Evolutionary conservation across 2,797 vertebrate genomes (phyloP).

Genomic region (Cygnus olor): DNA sequence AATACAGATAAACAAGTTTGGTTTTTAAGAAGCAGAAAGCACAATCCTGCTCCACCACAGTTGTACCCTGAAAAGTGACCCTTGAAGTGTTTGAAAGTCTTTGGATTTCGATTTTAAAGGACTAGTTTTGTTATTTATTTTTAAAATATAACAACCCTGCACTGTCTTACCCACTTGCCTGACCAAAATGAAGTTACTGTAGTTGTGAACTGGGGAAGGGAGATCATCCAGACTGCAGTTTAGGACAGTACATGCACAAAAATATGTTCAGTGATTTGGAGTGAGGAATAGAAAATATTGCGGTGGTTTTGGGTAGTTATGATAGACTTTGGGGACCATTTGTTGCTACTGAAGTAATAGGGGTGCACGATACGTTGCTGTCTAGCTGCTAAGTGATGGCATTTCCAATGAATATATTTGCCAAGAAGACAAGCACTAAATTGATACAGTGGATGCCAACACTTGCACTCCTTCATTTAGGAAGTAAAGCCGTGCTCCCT

Average conservation of each 20-base stretch:
- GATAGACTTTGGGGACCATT: neutral
- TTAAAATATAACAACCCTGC: neutral
- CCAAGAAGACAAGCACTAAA: neutral
- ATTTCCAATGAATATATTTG: neutral
- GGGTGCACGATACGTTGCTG: neutral
- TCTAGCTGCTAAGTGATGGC: neutral
- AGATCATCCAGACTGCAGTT: neutral
- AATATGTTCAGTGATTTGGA: neutral
- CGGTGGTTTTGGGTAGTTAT: neutral
- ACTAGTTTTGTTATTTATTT: neutral
- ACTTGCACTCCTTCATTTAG: neutral
- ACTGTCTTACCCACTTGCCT: neutral
- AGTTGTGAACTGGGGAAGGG: neutral
- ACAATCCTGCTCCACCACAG: neutral
- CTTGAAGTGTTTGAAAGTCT: neutral
- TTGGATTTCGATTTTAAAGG: neutral
- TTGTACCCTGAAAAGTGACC: neutral
- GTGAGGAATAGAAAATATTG: neutral
- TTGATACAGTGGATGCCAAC: neutral
- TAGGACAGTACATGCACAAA: neutral
- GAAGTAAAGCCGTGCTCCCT: neutral
- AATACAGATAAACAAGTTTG: neutral
- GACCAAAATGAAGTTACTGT: neutral
- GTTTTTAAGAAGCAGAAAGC: neutral
- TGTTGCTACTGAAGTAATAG: neutral